Base-by-base conservation (phyloP, 2,797 vertebrate genomes). In the Borostomias antarcticus region DNA sequence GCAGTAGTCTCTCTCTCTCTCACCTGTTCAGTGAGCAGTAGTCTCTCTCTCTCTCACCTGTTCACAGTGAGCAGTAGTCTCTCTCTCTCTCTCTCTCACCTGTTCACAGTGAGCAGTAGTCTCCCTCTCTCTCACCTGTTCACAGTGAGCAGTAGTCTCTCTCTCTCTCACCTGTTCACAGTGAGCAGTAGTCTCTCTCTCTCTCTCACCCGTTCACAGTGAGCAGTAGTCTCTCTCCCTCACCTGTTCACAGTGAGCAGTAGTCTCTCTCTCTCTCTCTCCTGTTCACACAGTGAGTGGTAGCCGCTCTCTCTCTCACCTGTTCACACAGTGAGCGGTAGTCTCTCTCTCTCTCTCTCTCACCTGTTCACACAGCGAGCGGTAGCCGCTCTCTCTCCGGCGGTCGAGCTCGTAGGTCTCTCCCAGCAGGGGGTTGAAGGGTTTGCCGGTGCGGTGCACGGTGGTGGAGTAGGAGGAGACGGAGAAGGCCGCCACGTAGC, bases 391-490 rank as follows among this genome's bases (percentile, higher is more conserved):
- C 77, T 98, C 97, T 78, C 95, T 93, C 77, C 92, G 74, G 0
- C 96, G 94, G 85, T 98, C 97, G 79, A 98, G 91, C 88, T 98
- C 97, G 0, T 93, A 98, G 1, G 97, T 98, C 76, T 98, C 97
- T 2, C 96, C 97, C 67, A 98, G 93, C 69, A 98, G 90, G 0
- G 97, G 95, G 86, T 98, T 98, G 90, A 98, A 98, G 78, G 97
- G 97, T 78, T 98, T 98, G 86, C 96, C 96, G 4, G 94, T 97
- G 72, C 97, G 96, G 89, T 94, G 93, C 75, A 98, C 95, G 0
- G 97, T 98, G 74, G 97, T 98, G 23, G 96, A 98, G 81, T 98
- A 98, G 60, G 96, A 98, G 0, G 97, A 98, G 58, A 98, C 94
- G 0, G 96, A 97, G 89, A 98, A 98, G 74, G 96, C 96, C 0